Base-by-base conservation (phyloP, 1,140 invertebrate genomes). In the Nephila pilipes region DNA sequence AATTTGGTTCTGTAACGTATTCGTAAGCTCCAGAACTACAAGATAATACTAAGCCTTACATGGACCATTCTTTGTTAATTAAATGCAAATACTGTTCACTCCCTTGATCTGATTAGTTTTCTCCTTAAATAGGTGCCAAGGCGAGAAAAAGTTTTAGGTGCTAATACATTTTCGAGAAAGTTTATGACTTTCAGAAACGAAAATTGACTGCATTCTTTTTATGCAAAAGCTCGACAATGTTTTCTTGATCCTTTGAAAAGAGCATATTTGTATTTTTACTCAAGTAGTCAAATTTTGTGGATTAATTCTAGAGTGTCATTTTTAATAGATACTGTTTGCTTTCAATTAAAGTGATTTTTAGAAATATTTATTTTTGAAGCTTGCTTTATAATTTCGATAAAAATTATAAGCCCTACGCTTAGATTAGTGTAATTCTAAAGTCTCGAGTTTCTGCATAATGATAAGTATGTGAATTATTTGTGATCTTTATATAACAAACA, bases 61-160 rank as follows among this genome's bases (percentile, higher is more conserved):
- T n/a, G 38, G n/a, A 25, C 80, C 20, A 54, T 54, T 87, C 55
- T 87, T 36, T 32, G 57, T 18, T 87, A 87, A 87, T 63, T 87
- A 87, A 87, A 87, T 60, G 32, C 58, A 87, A 87, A 87, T 87
- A 87, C 20, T 63, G 29, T 87, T 60, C 32, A 60, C 5, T 81
- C 20, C n/a, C n/a, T 2, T 1, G 32, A 18, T 75, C 14, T 75
- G 29, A 36, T 75, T 75, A 75, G 29, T 36, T 36, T 36, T 32
- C 4, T 29, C 12, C 69, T 20, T 32, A 36, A 75, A 75, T 36
- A 29, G 32, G 69, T 36, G 29, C 16, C 2, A 75, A 32, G 5
- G 5, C 3, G 12, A 36, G 32, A 36, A 75, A 75, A 16, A 75
- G 32, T 18, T 4, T 6, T 16, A 18, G 32, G 12, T 18, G 29